Evolutionary conservation across 2,113 vertebrate genomes (phyloP).

Genomic region (Entomyzon cyanotis): DNA sequence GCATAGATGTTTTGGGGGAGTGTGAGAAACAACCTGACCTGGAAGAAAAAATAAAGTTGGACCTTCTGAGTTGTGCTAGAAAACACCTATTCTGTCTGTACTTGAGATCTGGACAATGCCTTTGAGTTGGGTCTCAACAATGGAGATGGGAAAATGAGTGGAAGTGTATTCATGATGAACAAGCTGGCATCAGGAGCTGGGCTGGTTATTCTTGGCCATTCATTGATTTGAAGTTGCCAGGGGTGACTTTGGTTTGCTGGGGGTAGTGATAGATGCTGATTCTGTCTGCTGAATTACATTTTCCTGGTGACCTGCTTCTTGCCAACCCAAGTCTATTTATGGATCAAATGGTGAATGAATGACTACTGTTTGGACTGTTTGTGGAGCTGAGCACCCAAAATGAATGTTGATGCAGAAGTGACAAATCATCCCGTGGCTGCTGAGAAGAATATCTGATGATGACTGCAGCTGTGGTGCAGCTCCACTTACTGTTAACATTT

Average conservation of each 20-base stretch:
- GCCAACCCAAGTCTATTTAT: slow-evolving; percentile 18
- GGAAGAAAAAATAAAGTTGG: not conserved
- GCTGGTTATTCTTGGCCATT: not conserved
- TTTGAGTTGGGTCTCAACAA: not conserved
- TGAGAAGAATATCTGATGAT: slow-evolving; percentile 20
- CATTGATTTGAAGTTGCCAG: not conserved
- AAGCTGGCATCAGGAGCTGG: not conserved
- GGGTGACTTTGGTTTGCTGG: not conserved
- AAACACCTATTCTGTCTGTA: not conserved
- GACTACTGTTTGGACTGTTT: not conserved
- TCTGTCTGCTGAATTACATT: slow-evolving; percentile 1
- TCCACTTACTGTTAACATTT: not conserved
- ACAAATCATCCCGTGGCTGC: not conserved
- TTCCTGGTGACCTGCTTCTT: slow-evolving; percentile 23
- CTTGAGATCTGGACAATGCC: not conserved
- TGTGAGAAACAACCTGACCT: not conserved
- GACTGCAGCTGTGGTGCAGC: slow-evolving; percentile 15
- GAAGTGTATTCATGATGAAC: not conserved
- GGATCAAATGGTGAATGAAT: not conserved
- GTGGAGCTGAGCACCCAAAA: not conserved
- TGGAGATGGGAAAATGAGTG: not conserved
- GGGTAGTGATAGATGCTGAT: not conserved
- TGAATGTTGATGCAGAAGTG: slow-evolving; percentile 6
- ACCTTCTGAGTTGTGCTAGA: not conserved
- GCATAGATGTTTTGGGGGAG: not conserved